Conservation (phyloP, 2,888 invertebrate species). For the Saturnia japonica region DNA sequence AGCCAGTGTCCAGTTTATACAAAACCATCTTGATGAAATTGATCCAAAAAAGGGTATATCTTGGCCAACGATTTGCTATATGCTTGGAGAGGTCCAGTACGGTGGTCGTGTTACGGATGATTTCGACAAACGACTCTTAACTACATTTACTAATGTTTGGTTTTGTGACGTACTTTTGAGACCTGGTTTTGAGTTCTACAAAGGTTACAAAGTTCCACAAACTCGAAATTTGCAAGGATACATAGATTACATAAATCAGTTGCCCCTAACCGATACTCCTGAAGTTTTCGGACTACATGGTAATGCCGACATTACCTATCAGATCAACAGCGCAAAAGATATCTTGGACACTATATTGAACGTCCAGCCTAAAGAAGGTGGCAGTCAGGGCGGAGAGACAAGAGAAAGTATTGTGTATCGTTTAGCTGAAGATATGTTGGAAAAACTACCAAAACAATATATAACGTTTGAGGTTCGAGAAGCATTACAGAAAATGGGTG, state of each 20-base stretch:
- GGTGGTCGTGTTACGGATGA: slow-evolving; percentile 98
- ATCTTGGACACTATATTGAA: slow-evolving; percentile 96
- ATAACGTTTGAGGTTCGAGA: slow-evolving; percentile 95
- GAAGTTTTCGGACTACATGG: slow-evolving; percentile 98
- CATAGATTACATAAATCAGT: slow-evolving; percentile 91
- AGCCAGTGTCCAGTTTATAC: slow-evolving; percentile 96
- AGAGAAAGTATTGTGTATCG: slow-evolving; percentile 95
- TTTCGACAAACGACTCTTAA: slow-evolving; percentile 95
- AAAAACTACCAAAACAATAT: slow-evolving; percentile 89
- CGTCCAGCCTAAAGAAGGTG: slow-evolving; percentile 98
- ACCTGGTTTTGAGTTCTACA: slow-evolving; percentile 96
- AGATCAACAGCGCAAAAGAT: slow-evolving; percentile 96
- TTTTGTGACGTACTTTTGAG: slow-evolving; percentile 94
- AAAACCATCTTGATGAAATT: slow-evolving; percentile 98
- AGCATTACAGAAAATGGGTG: slow-evolving; percentile 94
- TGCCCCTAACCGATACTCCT: slow-evolving; percentile 94
- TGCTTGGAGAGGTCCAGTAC: slow-evolving; percentile 95
- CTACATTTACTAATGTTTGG: slow-evolving; percentile 97
- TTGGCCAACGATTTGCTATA: slow-evolving; percentile 98
- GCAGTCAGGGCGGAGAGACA: slow-evolving; percentile 94
- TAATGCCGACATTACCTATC: slow-evolving; percentile 98
- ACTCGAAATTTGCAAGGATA: slow-evolving; percentile 90
- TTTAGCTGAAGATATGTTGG: slow-evolving; percentile 95
- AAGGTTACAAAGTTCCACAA: slow-evolving; percentile 94
- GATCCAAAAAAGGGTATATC: slow-evolving; percentile 98